Conservation (phyloP, 2,797 vertebrate genomes). For the Anisognathus igniventris region DNA sequence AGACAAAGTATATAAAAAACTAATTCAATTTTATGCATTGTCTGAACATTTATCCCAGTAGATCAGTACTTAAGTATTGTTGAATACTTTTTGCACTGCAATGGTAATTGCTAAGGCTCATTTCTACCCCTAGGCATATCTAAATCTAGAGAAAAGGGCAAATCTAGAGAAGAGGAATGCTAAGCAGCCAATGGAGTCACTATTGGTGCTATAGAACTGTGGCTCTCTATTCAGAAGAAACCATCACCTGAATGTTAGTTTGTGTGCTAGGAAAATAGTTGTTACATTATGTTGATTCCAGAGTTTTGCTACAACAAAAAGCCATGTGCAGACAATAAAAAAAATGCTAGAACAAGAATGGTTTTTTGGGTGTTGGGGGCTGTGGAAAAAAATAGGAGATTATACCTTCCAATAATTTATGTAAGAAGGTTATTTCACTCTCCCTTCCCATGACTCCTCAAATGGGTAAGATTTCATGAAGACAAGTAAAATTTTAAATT, state of each 20-base stretch:
- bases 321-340: background rate
- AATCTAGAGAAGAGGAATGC: background rate
- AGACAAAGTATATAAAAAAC: background rate
- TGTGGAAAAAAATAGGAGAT: background rate
- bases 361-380: background rate
- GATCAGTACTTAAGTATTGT: background rate
- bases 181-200: background rate
- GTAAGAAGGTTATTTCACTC: background rate
- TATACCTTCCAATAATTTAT: background rate
- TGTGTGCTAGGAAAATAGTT: conserved; percentile 40
- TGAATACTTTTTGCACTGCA: background rate
- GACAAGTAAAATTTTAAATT: background rate
- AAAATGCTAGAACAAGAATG: background rate
- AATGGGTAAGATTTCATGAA: background rate
- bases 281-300: conserved; percentile 19
- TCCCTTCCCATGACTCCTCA: background rate
- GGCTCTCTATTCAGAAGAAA: background rate
- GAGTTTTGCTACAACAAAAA: conserved; percentile 73
- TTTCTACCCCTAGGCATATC: background rate
- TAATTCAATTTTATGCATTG: background rate
- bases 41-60: background rate
- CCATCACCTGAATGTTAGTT: conserved; percentile 61
- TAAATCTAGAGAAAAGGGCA: background rate
- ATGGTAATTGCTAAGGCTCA: background rate
- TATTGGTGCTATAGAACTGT: background rate